Evolutionary conservation across 2,888 invertebrate species (phyloP).

Genomic region (Ellobium chinense): DNA sequence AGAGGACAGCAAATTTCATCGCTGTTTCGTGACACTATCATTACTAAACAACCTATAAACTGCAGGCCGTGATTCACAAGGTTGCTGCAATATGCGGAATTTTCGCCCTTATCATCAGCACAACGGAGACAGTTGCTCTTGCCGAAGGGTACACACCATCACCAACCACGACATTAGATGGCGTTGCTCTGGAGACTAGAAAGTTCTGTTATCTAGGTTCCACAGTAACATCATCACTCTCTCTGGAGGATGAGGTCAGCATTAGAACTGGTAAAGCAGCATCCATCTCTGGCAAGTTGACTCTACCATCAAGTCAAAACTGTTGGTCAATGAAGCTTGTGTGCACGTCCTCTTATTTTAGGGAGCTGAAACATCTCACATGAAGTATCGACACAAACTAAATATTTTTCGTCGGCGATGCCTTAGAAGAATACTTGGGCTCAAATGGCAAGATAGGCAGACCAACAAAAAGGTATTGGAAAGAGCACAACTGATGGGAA

Average conservation of each 20-base stretch:
- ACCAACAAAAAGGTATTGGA: not conserved
- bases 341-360: not conserved
- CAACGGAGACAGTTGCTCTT: not conserved
- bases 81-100: not conserved
- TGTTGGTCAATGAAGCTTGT: too few relatives aligned
- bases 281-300: not conserved
- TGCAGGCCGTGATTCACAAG: not conserved
- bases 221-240: too few relatives aligned
- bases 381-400: not conserved
- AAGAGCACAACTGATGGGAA: not conserved
- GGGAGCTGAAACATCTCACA: not conserved
- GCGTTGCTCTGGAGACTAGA: too few relatives aligned
- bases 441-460: not conserved
- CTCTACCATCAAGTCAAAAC: not conserved
- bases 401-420: too few relatives aligned
- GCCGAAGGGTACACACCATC: not conserved
- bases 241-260: not conserved
- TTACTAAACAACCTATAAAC: too few relatives aligned
- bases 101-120: not conserved
- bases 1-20: too few relatives aligned
- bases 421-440: too few relatives aligned
- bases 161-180: too few relatives aligned
- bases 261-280: not conserved
- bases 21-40: too few relatives aligned
- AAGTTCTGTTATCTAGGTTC: too few relatives aligned